These are phyloP conservation scores for Todus mexicanus DNA, from an alignment of 2,797 vertebrate genomes.

Conservation along the genomic window DNA sequence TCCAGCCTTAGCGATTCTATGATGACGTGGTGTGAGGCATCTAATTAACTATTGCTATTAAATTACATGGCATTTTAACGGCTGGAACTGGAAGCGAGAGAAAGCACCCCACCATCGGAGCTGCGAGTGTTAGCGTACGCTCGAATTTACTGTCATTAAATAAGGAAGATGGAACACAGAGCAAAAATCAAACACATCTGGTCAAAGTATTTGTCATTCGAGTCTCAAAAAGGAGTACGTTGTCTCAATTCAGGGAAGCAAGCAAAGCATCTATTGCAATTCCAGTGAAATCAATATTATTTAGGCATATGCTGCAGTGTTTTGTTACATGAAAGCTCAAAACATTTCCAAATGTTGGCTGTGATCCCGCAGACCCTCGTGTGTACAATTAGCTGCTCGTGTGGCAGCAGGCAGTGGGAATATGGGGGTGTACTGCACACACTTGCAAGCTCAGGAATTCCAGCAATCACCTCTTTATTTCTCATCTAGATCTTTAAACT, in stretches of 20 bases:
- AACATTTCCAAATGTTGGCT: neutral
- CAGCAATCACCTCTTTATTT: neutral
- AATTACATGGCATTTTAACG: accelerated
- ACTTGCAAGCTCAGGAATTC: neutral
- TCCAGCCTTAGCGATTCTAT: too few relatives aligned
- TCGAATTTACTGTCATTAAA: neutral
- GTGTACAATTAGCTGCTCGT: neutral
- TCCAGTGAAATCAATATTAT: neutral
- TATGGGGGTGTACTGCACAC: accelerated
- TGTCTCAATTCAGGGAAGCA: neutral
- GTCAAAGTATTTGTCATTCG: neutral
- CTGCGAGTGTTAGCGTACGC: neutral
- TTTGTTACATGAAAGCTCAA: neutral
- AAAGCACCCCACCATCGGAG: neutral
- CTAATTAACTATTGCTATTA: neutral
- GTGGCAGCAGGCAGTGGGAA: neutral
- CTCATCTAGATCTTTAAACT: neutral
- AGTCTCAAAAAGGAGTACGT: neutral
- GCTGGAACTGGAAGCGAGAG: neutral
- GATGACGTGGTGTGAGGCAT: neutral
- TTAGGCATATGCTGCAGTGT: neutral
- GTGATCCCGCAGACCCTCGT: neutral
- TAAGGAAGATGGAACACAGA: neutral
- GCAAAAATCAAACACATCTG: neutral
- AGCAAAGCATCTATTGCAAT: neutral